Percentiles rank a stretch among this genome's conserved stretches.
These are phyloP conservation scores for Epirrhoe tristata DNA, from an alignment of 2,888 invertebrate species.

Conservation along the genomic window DNA sequence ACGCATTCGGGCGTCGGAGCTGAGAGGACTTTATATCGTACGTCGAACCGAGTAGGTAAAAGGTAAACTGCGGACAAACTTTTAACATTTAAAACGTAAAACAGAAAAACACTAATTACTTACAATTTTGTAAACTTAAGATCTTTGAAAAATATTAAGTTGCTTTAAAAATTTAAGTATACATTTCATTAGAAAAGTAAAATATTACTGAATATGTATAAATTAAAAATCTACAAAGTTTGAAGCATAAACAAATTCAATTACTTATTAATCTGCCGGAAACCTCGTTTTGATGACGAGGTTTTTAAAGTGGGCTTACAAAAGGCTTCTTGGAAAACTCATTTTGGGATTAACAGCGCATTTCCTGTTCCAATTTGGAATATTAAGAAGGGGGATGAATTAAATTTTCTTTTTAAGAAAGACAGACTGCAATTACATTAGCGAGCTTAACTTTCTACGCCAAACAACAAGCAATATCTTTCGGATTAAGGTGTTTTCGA, in stretches of 20 bases:
- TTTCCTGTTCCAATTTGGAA: conserved; percentile 24
- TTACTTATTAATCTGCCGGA: conserved; percentile 12
- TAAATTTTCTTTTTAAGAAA: conserved; percentile 16
- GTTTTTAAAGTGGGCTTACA: conserved; percentile 15
- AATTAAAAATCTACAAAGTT: not conserved
- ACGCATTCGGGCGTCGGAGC: not conserved
- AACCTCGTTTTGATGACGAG: conserved; percentile 15
- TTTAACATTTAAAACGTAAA: no score
- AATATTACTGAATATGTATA: not conserved
- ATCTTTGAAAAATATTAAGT: no score
- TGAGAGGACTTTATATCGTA: not conserved
- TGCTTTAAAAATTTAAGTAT: no score
- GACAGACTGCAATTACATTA: conserved; percentile 23
- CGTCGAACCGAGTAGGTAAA: not conserved
- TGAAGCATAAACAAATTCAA: conserved; percentile 4
- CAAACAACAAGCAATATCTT: not conserved
- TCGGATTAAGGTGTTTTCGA: not conserved
- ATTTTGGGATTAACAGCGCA: conserved; percentile 29
- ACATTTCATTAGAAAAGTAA: no score
- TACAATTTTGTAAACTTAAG: no score
- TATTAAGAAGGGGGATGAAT: conserved; percentile 25
- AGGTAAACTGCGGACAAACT: no score
- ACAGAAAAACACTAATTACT: no score
- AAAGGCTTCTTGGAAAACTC: conserved; percentile 21
- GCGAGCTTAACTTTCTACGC: not conserved